Conservation (phyloP, 2,888 invertebrate species). For the Cheilosia grossa region DNA sequence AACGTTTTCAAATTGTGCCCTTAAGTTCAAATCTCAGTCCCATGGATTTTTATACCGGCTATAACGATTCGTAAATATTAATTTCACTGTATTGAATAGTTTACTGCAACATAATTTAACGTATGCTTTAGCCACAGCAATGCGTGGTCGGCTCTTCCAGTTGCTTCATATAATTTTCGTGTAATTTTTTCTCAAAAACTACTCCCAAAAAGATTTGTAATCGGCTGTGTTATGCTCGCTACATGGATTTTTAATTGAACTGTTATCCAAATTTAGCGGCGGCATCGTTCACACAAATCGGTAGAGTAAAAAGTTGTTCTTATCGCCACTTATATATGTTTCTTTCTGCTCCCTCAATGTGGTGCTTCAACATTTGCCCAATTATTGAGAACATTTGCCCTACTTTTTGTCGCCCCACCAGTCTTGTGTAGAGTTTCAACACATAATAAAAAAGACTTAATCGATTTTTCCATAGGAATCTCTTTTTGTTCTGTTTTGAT, state of each 20-base stretch:
- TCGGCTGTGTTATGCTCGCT: not conserved
- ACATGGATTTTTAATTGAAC: constrained; percentile 1
- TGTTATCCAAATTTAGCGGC: not conserved
- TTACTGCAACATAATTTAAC: no score
- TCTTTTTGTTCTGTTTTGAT: not conserved
- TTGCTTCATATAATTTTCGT: no score
- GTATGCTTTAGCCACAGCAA: no score
- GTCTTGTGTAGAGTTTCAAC: constrained; percentile 7
- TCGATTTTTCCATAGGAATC: not conserved
- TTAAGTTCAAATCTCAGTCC: no score
- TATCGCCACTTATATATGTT: not conserved
- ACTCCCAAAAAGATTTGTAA: not conserved
- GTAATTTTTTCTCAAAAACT: no score
- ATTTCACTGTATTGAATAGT: no score
- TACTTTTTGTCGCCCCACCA: not conserved
- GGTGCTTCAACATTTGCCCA: not conserved
- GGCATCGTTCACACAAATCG: not conserved
- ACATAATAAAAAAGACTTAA: not conserved
- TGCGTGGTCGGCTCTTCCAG: no score
- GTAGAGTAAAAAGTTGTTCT: not conserved
- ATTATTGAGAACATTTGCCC: not conserved
- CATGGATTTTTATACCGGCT: no score
- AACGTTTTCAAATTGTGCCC: no score
- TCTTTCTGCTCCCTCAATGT: not conserved
- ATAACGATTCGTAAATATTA: no score